Evolutionary conservation across 1,140 invertebrate species (phyloP), one percentile per base, ranked within the genome.

Genomic region (Laodelphax striatellus): DNA sequence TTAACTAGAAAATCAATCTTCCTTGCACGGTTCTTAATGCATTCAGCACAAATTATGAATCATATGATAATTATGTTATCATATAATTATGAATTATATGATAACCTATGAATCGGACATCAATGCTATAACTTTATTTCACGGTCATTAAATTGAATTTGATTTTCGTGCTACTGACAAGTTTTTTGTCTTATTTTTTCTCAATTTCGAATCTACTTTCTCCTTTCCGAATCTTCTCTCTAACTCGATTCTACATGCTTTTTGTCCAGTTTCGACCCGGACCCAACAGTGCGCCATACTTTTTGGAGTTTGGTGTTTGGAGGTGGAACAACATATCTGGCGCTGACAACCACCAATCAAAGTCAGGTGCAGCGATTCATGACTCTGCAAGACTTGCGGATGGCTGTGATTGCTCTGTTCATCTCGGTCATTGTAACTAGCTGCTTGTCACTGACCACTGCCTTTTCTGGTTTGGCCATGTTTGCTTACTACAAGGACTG

Each of bases 351-450:
- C 0, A 86, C 90, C 0, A 94, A 92, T 70, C 92, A 95, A 72
- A 78, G 84, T 0, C 87, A 95, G 79, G 85, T 97, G 1, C 94
- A 97, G 72, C 73, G 94, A 41, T 79, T 92, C 21, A 71, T 94
- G 19, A 88, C 89, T 5, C 81, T 91, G 1, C 83, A 79, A 63
- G 75, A 70, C 66, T 67, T 90, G 17, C 79, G 80, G 55, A 73
- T 79, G 3, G 83, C 88, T 0, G 84, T 79, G 65, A 73, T 67
- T 43, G 76, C 83, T 6, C 68, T 89, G 8, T 88, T 84, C 82
- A 68, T 85, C 52, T 83, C 81, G 65, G 81, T 83, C 77, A 85
- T 86, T 5, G 82, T 90, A 62, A 70, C 89, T 14, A 77, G 77
- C n/a, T 57, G 77, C 1, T 71, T 90, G 1, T 87, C 85, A 66